Conservation (phyloP, 2,797 vertebrate species). For the Pangasius sanitwongsei region DNA sequence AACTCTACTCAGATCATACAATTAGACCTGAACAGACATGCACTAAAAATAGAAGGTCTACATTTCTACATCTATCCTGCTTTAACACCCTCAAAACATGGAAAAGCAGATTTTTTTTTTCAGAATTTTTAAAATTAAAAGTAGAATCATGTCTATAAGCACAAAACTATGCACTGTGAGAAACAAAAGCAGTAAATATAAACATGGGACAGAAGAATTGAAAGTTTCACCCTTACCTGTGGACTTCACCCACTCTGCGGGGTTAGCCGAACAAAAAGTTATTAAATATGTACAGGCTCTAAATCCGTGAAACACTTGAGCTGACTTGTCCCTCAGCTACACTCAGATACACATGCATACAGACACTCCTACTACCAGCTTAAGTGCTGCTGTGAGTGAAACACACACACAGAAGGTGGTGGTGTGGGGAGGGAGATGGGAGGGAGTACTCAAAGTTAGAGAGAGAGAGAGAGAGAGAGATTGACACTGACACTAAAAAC, state of each 20-base stretch:
- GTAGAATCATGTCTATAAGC: not conserved
- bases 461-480: slow-evolving; percentile 47
- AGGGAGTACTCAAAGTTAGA: slow-evolving; percentile 65
- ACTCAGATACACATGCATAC: slow-evolving; percentile 61
- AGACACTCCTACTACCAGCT: slow-evolving; percentile 63
- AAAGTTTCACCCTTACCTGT: slow-evolving; percentile 35
- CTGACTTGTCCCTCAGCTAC: slow-evolving; percentile 56
- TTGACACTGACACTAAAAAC: not conserved
- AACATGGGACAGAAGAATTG: not conserved
- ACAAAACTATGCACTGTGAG: not conserved
- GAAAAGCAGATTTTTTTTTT: not conserved
- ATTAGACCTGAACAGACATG: not conserved
- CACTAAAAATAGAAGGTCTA: not conserved
- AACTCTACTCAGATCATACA: not conserved
- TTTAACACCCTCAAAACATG: not conserved
- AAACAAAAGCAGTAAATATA: not conserved
- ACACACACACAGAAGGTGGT: slow-evolving; percentile 49
- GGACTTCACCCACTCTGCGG: not conserved
- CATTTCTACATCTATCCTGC: not conserved
- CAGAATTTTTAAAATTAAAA: not conserved
- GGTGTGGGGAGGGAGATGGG: slow-evolving; percentile 60
- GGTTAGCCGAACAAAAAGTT: not conserved
- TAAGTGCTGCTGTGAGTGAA: slow-evolving; percentile 43
- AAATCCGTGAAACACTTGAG: slow-evolving; percentile 35
- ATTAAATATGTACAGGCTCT: not conserved